phyloP scores from a whole-genome alignment of 2,888 invertebrate species.

The Watsonalla cultraria region DNA sequence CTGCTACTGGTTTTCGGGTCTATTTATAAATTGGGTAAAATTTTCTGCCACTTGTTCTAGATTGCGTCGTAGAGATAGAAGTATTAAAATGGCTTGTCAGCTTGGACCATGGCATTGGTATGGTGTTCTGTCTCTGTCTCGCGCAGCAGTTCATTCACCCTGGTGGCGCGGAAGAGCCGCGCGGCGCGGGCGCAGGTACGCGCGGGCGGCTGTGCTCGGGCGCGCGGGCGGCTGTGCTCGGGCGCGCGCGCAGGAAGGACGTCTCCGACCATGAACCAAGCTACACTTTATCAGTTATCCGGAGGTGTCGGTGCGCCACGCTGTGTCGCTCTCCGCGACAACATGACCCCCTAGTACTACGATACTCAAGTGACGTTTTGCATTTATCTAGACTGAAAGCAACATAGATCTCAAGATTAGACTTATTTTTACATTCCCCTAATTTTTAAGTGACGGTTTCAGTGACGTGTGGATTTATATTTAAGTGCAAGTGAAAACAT shows the following conservation, averaged over 20 bases:
- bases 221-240: slow-evolving; percentile 52
- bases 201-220: slow-evolving; percentile 51
- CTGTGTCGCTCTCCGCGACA: slow-evolving; percentile 53
- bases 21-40: slow-evolving; percentile 23
- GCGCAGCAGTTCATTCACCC: slow-evolving; percentile 73
- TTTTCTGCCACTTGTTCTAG: slow-evolving; percentile 53
- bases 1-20: slow-evolving; percentile 30
- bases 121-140: slow-evolving; percentile 49
- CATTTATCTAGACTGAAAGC: slow-evolving; percentile 73
- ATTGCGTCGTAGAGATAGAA: slow-evolving; percentile 56
- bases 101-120: slow-evolving; percentile 70
- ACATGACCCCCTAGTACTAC: slow-evolving; percentile 53
- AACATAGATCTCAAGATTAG: slow-evolving; percentile 76
- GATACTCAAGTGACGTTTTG: slow-evolving; percentile 52
- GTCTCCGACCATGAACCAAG: slow-evolving; percentile 73
- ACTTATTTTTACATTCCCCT: slow-evolving; percentile 60
- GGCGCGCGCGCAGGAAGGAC: slow-evolving; percentile 65
- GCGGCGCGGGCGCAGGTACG: slow-evolving; percentile 43
- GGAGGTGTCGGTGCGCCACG: slow-evolving; percentile 67
- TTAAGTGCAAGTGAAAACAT: slow-evolving; percentile 63
- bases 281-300: slow-evolving; percentile 74
- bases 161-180: slow-evolving; percentile 59
- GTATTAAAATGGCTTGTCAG: slow-evolving; percentile 55
- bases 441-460: slow-evolving; percentile 65
- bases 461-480: slow-evolving; percentile 66